Evolutionary conservation across 2,113 vertebrate species (phyloP), one percentile per base, ranked within the genome.

Genomic region (Neofelis nebulosa): DNA sequence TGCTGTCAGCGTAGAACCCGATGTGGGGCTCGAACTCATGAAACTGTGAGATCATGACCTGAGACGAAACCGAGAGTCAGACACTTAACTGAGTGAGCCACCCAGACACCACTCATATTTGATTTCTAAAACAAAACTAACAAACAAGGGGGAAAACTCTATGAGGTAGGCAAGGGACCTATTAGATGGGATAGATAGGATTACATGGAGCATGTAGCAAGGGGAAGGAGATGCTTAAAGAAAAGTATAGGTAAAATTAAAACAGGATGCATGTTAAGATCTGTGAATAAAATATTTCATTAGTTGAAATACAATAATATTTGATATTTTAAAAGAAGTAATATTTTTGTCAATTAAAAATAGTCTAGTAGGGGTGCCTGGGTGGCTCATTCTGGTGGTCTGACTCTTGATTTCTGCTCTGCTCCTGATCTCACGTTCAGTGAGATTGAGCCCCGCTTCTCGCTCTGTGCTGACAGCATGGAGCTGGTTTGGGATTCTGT

Each of bases 91-190:
- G 55, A 57, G 55, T 57, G 18, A 57, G 16, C 55, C 55, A 57
- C 55, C 55, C 55, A 57, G 55, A 18, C 16, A 16, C 18, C 18
- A 18, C 16, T 91, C 52, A 61, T 69, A 61, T 74, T 91, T 91
- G 31, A 79, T 93, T 91, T 31, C 91, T 83, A 84, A 95, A 96
- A 74, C 15, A 88, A 90, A 91, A 78, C 16, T 89, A 92, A 92
- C 21, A 57, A 36, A 23, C 2, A 41, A 80, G 45, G 55, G 2
- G 8, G 33, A n/a, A 61, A 80, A 55, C 5, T 81, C 48, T 69
- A 10, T 63, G 73, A 21, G 38, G 8, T 33, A 80, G 74, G 33
- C 4, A 89, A 78, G 61, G 69, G 19, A 84, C 45, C 36, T 86
- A 8, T 57, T 86, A 71, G 10, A 21, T 57, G 23, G 57, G 12